Base-by-base conservation (phyloP, 2,113 vertebrate species). In the Bos indicus region DNA sequence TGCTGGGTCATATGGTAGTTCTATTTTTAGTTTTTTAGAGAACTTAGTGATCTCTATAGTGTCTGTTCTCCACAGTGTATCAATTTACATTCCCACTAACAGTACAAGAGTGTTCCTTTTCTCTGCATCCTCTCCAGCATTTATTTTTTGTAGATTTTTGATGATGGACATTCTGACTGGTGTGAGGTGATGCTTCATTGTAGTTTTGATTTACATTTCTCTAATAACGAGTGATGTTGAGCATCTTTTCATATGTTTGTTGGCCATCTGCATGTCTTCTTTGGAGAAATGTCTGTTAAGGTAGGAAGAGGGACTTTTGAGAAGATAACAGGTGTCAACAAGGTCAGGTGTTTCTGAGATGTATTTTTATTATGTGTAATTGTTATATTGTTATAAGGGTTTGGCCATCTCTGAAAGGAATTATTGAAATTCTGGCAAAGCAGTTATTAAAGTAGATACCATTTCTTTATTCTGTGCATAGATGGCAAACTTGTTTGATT, bases 401-500 rank as follows among this genome's bases (percentile, higher is more conserved):
- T 85, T 71, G 25, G 64, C 51, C 78, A 89, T 59, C 33, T 94
- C 43, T 97, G 88, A 92, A 54, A 87, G 89, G 80, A 86, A 89
- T 88, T 94, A 86, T 56, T 92, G 30, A 64, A 19, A 80, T 62
- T 74, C n/a, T 67, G 56, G 21, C 40, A 36, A 83, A 62, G 11
- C 19, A 64, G 1, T 86, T 92, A 87, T 90, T 33, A 74, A 33
- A 81, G 67, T 90, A 90, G 56, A 90, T 77, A 64, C 25, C 8
- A 57, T 95, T 59, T 95, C 51, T 88, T 95, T 40, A 56, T 91
- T 95, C 36, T 83, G n/a, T 84, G 16, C 3, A 28, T 36, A 86
- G 59, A 26, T 78, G 46, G 33, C 93, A 89, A 95, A 84, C 51
- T 9, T 96, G 52, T 95, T 94, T 85, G 51, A 54, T 88, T 95